Conservation (phyloP, 2,113 vertebrate species). For the Ondatra zibethicus region DNA sequence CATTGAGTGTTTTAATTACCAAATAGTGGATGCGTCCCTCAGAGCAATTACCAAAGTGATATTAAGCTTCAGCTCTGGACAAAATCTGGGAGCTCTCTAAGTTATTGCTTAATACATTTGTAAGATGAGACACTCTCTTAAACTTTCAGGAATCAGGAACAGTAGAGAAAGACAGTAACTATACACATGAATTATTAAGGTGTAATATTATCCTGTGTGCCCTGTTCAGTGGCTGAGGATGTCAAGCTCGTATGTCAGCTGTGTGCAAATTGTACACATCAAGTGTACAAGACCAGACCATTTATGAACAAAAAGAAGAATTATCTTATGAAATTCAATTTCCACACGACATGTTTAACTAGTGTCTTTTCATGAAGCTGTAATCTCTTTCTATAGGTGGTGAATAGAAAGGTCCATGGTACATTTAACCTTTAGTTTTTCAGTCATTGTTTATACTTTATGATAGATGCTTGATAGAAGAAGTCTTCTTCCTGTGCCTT, state of each 20-base stretch:
- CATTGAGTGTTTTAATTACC: background rate
- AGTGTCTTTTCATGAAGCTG: constrained; percentile 35
- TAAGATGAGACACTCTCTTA: background rate
- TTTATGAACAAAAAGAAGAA: background rate
- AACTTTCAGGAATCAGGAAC: background rate
- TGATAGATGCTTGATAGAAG: background rate
- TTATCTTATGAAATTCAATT: constrained; percentile 48
- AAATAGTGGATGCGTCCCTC: background rate
- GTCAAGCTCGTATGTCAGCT: background rate
- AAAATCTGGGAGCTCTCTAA: background rate
- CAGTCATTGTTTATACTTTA: constrained; percentile 48
- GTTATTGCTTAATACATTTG: background rate
- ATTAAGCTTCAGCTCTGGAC: background rate
- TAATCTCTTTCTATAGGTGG: background rate
- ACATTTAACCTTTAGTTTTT: constrained; percentile 31
- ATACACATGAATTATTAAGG: background rate
- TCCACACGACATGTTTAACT: background rate
- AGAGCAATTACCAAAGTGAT: background rate
- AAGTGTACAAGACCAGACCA: background rate
- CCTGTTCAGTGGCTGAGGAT: background rate
- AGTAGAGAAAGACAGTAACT: background rate
- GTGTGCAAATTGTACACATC: background rate
- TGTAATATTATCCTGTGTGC: background rate
- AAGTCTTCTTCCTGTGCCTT: background rate
- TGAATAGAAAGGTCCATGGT: constrained; percentile 1